phyloP scores from a whole-genome alignment of 37 sponge, comb jelly and placozoan genomes.

The Aplysina aerophoba region DNA sequence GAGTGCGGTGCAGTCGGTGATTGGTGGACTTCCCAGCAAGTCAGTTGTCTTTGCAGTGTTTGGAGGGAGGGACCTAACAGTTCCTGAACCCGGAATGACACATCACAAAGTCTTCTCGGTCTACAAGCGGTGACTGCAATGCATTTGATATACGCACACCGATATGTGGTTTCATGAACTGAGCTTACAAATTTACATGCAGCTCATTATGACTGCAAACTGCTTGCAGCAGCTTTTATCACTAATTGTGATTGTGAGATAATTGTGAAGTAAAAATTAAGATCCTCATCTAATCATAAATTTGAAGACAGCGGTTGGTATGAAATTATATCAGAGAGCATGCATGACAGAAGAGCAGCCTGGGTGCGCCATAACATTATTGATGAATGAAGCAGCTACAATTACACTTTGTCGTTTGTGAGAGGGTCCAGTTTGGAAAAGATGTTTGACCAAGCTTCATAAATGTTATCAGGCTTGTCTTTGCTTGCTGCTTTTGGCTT shows the following conservation, averaged over 20 bases:
- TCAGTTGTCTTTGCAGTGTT: background rate
- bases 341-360: too few species aligned
- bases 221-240: background rate
- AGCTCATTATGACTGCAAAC: too few species aligned
- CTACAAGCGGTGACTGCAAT: too few species aligned
- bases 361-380: too few species aligned
- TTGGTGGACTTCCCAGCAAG: background rate
- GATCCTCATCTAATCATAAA: background rate
- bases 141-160: too few species aligned
- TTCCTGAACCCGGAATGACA: too few species aligned
- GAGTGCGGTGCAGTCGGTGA: background rate
- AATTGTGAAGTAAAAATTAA: background rate
- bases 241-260: background rate
- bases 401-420: conserved; percentile 74
- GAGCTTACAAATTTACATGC: too few species aligned
- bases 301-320: background rate
- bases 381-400: too few species aligned
- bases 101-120: too few species aligned
- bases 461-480: conserved; percentile 16
- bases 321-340: background rate
- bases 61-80: background rate
- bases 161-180: too few species aligned
- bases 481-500: background rate
- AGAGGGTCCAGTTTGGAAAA: conserved; percentile 83
- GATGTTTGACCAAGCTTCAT: conserved; percentile 64